A percentile compares a stretch with the other conserved stretches of the same genome.
Evolutionary conservation across 1,140 invertebrate species (phyloP).

Genomic region (Lamellibrachia luymesi): DNA sequence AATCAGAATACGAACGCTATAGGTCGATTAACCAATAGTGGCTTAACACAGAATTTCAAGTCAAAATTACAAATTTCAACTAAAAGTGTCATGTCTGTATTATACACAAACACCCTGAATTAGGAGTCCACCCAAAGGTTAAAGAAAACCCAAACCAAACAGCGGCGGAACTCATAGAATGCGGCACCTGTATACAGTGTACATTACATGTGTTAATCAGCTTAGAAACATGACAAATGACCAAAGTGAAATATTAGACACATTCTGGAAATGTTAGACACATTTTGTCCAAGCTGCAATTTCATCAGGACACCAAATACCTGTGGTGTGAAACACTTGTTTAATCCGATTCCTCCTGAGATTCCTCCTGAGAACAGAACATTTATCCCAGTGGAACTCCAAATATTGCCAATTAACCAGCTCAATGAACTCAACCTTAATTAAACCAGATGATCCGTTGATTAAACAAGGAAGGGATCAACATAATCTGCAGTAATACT

Average conservation of each 20-base stretch:
- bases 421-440: background rate
- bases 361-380: background rate
- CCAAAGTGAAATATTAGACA: background rate
- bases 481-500: background rate
- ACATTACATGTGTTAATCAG: background rate
- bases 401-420: background rate
- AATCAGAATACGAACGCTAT: no score
- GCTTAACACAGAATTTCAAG: no score
- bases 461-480: background rate
- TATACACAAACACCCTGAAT: no score
- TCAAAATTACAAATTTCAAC: no score
- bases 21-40: no score
- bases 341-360: background rate
- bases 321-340: background rate
- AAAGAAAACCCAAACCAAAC: background rate
- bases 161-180: background rate
- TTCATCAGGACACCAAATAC: background rate
- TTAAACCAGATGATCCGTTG: background rate
- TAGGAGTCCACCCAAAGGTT: no score
- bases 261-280: background rate
- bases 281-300: conserved; percentile 1
- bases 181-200: background rate
- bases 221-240: background rate
- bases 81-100: no score
- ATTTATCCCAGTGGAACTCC: background rate